Conservation (phyloP, 37 sponge, comb jelly and placozoan species). For the Agelas oroides region DNA sequence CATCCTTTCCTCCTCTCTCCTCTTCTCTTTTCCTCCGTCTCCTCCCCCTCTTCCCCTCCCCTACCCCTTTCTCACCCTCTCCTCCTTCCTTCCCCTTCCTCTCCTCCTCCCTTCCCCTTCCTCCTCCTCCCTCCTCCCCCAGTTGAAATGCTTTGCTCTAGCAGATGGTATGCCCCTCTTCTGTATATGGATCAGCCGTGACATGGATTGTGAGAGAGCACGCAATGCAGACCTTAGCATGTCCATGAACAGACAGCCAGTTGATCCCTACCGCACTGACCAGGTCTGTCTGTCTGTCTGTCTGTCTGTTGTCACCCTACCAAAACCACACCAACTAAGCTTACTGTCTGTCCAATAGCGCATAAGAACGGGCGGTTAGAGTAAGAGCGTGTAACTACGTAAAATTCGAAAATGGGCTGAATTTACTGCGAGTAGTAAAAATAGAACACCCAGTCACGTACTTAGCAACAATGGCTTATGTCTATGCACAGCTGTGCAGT, state of each 20-base stretch:
- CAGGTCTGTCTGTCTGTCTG: constrained; percentile 11
- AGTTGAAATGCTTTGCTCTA: constrained; percentile 76
- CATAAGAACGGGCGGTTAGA: too few relatives aligned
- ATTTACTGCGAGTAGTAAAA: too few relatives aligned
- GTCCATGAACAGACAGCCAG: constrained; percentile 54
- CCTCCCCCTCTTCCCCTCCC: background rate
- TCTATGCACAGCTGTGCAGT: too few relatives aligned
- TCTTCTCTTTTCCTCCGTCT: too few relatives aligned
- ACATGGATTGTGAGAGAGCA: constrained; percentile 62
- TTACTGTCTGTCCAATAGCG: too few relatives aligned
- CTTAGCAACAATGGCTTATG: too few relatives aligned
- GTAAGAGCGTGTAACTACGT: too few relatives aligned
- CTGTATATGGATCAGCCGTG: constrained; percentile 89
- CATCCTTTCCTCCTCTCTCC: too few relatives aligned
- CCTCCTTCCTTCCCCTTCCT: background rate
- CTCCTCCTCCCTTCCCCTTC: background rate
- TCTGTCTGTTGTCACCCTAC: too few relatives aligned
- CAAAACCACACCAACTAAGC: too few relatives aligned
- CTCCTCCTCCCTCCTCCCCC: background rate
- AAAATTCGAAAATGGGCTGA: too few relatives aligned
- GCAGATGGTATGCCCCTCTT: constrained; percentile 48
- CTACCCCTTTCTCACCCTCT: background rate
- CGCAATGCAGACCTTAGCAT: constrained; percentile 61
- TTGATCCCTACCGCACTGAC: constrained; percentile 49
- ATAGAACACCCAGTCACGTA: too few relatives aligned